Conservation (phyloP, 2,888 invertebrate genomes). For the Paralinhomoeus sp. region DNA sequence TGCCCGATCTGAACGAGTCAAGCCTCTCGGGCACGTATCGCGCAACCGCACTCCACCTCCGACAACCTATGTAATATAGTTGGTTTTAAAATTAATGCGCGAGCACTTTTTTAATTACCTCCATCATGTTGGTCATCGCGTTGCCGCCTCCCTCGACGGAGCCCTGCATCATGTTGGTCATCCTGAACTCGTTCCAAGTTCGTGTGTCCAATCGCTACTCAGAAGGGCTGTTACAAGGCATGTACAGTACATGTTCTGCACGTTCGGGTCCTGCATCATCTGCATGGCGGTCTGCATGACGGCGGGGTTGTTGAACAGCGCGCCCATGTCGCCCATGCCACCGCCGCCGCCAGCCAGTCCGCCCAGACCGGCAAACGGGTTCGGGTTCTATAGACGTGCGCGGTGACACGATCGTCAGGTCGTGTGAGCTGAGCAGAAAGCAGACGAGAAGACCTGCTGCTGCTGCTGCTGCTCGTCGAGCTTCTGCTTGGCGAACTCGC, state of each 20-base stretch:
- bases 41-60: too few relatives aligned
- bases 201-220: background rate
- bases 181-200: constrained; percentile 6
- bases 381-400: too few relatives aligned
- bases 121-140: background rate
- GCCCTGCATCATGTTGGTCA: constrained; percentile 14
- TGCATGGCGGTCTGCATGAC: constrained; percentile 60
- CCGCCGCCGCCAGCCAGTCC: constrained; percentile 2
- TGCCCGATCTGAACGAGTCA: constrained; percentile 40
- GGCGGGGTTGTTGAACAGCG: constrained; percentile 51
- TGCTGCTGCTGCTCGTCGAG: constrained; percentile 21
- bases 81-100: constrained; percentile 31
- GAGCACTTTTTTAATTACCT: constrained; percentile 17
- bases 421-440: too few relatives aligned
- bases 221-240: background rate
- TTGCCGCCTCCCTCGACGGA: background rate
- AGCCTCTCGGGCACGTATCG: too few relatives aligned
- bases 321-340: constrained; percentile 14
- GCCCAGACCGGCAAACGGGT: constrained; percentile 6
- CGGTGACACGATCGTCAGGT: too few relatives aligned
- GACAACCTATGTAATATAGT: too few relatives aligned
- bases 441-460: too few relatives aligned
- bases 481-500: constrained; percentile 54
- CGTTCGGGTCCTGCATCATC: constrained; percentile 57
- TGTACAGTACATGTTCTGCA: constrained; percentile 40